Base-by-base conservation (phyloP, 2,113 vertebrate genomes). In the Solea solea region DNA sequence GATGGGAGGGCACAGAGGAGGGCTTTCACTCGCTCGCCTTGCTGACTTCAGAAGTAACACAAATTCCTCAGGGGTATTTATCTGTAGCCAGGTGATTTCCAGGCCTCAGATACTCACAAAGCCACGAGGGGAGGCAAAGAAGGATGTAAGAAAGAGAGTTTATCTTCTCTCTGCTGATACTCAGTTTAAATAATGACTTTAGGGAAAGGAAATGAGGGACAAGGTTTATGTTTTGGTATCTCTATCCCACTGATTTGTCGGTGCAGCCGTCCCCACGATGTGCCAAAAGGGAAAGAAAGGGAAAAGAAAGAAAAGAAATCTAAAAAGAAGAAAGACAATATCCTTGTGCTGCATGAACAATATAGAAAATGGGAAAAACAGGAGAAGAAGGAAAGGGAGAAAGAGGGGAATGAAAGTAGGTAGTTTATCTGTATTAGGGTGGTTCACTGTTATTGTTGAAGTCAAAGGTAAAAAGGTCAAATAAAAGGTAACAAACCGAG, bases 81-180 rank as follows among this genome's bases (percentile, higher is more conserved):
- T 86, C 82, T 89, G 89, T 88, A 90, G 77, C 88, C 84, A 90
- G 90, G 89, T 90, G 89, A 90, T 91, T 89, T 90, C 84, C 88
- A 87, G 82, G 15, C 74, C 13, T 72, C 64, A 42, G 74, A 68
- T 54, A 53, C 50, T n/a, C 48, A 48, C 48, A 48, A 72, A 86
- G 60, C 66, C 48, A 7, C 9, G 5, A 16, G 62, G 48, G 46
- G 25, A 66, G 58, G 65, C 48, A 4, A 28, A 45, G 27, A 39
- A 50, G n/a, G 40, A 39, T 34, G 27, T 58, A 49, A 42, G 48
- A 45, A 3, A 57, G n/a, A 27, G 45, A 59, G 46, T 55, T 52
- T 59, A 46, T 70, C 39, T 64, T 49, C 5, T 6, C 45, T 12
- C 50, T 63, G 54, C 48, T 51, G 28, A 59, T 58, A 13, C 9